phyloP scores from a whole-genome alignment of 2,113 vertebrate genomes.

The Ailuropoda melanoleuca region DNA sequence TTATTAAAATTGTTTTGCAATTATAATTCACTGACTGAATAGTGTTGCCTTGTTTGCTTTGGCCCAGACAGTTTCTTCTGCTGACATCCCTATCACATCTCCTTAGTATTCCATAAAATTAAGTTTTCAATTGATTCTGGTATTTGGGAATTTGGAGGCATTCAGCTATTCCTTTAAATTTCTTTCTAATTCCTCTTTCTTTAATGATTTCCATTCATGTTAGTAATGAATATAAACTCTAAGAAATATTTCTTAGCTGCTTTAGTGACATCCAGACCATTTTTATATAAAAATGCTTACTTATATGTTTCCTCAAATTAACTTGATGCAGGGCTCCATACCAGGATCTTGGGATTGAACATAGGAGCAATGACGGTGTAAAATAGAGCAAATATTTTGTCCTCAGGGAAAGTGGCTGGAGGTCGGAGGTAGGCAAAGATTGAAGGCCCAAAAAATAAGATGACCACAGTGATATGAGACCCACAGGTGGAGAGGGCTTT shows the following conservation, averaged over 20 bases:
- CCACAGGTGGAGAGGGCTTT: slow-evolving; percentile 32
- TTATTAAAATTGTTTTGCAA: background rate
- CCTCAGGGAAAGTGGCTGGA: background rate
- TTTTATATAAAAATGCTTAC: background rate
- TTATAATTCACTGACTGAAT: background rate
- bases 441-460: background rate
- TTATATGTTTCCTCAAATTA: background rate
- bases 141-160: background rate
- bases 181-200: background rate
- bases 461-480: background rate
- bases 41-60: background rate
- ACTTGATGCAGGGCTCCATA: no score
- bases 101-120: background rate
- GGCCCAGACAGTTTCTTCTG: background rate
- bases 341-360: no score
- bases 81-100: background rate
- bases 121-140: background rate
- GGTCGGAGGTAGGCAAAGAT: background rate
- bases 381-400: slow-evolving; percentile 16
- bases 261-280: background rate
- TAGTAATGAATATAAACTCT: background rate
- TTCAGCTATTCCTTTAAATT: background rate
- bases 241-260: background rate
- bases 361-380: background rate
- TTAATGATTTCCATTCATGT: background rate